A percentile compares a stretch with the other conserved stretches of the same genome.
These are phyloP conservation scores for Neodiprion lecontei DNA, from an alignment of 1,140 invertebrate genomes.

Conservation along the genomic window DNA sequence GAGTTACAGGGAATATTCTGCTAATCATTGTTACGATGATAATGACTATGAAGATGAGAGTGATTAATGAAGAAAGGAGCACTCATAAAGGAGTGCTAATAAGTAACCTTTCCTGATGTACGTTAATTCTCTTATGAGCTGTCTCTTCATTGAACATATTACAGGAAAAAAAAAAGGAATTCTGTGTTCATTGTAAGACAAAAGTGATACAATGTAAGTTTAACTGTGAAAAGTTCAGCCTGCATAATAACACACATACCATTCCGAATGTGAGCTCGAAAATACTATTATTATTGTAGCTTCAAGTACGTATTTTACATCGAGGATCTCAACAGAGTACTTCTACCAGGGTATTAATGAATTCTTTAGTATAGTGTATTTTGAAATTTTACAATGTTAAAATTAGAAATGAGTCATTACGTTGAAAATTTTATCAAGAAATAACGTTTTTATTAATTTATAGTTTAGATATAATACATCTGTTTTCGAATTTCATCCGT, in stretches of 20 bases:
- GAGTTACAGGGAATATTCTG: constrained; percentile 34
- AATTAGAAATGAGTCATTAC: background rate
- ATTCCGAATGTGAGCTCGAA: constrained; percentile 1
- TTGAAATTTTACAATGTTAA: background rate
- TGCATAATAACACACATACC: background rate
- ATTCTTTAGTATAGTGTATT: background rate
- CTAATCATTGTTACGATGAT: constrained; percentile 42
- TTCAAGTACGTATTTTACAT: background rate
- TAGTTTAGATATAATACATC: background rate
- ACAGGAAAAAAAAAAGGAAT: too few species aligned
- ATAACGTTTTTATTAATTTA: constrained; percentile 4
- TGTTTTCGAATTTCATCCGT: background rate
- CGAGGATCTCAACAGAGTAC: background rate
- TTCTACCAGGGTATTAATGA: background rate
- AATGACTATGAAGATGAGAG: constrained; percentile 55
- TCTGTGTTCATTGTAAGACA: too few species aligned
- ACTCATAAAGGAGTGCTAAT: too few species aligned
- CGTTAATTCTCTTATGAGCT: too few species aligned
- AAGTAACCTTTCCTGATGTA: too few species aligned
- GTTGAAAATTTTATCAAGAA: background rate
- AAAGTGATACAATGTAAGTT: too few species aligned
- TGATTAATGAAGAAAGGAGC: constrained; percentile 37
- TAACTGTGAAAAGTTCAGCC: background rate
- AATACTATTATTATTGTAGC: background rate
- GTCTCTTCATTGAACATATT: too few species aligned